These are phyloP conservation scores for Silurus aristotelis DNA, from an alignment of 2,797 vertebrate species.

Conservation along the genomic window DNA sequence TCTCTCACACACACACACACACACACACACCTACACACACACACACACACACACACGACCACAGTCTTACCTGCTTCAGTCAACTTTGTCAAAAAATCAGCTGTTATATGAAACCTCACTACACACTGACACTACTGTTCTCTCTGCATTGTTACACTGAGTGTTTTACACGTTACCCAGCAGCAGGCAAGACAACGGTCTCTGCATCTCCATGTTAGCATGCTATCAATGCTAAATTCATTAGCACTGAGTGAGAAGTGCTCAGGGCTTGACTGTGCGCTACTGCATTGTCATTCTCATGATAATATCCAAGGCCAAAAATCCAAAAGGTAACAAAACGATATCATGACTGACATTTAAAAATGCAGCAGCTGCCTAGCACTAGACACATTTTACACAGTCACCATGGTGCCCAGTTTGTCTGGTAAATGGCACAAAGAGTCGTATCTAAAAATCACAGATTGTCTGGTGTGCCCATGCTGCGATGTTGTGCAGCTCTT, in stretches of 20 bases:
- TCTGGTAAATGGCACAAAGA: conserved; percentile 16
- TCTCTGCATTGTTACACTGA: background rate
- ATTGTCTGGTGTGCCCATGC: background rate
- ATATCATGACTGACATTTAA: conserved; percentile 22
- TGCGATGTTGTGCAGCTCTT: conserved; percentile 11
- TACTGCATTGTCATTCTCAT: background rate
- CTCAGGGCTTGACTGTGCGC: background rate
- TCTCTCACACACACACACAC: too few relatives aligned
- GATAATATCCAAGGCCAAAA: conserved; percentile 3
- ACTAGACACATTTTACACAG: conserved; percentile 29
- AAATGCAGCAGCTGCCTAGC: conserved; percentile 29
- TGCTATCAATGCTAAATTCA: background rate
- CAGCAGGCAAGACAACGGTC: background rate
- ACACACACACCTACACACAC: too few relatives aligned
- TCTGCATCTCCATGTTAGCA: conserved; percentile 15
- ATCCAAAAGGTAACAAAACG: background rate
- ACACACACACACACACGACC: too few relatives aligned
- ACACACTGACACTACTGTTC: background rate
- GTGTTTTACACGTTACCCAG: background rate
- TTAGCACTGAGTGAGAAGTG: conserved; percentile 18
- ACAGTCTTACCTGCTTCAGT: background rate
- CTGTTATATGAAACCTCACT: background rate
- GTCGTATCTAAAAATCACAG: conserved; percentile 15
- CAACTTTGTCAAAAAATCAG: background rate
- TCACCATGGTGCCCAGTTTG: conserved; percentile 30